These are phyloP conservation scores for Phalacrocorax pelagicus DNA, from an alignment of 2,113 vertebrate species.

Conservation along the genomic window DNA sequence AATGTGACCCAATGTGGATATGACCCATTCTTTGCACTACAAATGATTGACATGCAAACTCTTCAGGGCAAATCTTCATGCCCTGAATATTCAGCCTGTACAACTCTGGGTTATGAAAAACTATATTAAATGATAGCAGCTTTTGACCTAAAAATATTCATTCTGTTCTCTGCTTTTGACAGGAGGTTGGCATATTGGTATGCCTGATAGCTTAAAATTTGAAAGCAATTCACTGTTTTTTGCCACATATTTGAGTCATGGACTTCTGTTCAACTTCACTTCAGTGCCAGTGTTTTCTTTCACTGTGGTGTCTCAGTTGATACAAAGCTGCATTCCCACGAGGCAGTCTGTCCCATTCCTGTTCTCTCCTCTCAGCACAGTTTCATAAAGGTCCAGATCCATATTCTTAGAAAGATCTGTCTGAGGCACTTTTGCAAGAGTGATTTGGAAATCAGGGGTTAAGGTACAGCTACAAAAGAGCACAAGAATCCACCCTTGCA, in stretches of 20 bases:
- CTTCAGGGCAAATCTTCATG: not conserved
- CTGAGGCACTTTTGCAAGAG: not conserved
- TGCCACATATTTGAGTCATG: not conserved
- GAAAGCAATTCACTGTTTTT: not conserved
- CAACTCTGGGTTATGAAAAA: constrained; percentile 1
- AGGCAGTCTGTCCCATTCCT: not conserved
- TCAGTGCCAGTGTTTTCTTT: not conserved
- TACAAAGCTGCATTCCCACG: not conserved
- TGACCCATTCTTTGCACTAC: not conserved
- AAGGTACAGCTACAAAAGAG: not conserved
- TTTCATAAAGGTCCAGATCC: not conserved
- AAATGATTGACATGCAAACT: constrained; percentile 6
- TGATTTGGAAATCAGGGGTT: not conserved
- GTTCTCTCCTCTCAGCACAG: not conserved
- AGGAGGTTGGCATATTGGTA: not conserved
- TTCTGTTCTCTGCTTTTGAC: not conserved
- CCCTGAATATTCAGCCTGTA: constrained; percentile 11
- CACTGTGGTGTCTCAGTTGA: not conserved
- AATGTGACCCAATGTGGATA: not conserved
- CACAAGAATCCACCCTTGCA: not conserved
- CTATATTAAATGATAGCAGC: not conserved
- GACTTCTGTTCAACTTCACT: not conserved
- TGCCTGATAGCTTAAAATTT: not conserved
- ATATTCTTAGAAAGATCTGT: not conserved
- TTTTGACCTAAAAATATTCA: constrained; percentile 27